Base-by-base conservation (phyloP, 2,888 invertebrate species). In the Plagodis dolabraria region DNA sequence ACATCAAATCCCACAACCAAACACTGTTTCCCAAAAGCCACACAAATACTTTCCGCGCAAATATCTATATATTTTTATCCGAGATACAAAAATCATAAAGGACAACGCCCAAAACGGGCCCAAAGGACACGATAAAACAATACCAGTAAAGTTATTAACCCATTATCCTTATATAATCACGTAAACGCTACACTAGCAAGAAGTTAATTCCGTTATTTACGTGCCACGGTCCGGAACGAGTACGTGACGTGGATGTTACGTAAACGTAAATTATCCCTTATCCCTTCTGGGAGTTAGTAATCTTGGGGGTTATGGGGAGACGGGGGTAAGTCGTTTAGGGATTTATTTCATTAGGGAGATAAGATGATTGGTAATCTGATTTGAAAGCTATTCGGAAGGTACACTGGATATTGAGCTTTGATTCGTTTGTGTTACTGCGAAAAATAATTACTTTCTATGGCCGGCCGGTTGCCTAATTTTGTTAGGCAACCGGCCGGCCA, bases 151-250 rank as follows among this genome's bases (percentile, higher is more conserved):
- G 56, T 54, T 58, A 54, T 64, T 58, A 65, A 54, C 38, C 53
- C 50, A 50, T 57, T 47, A 55, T 47, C 58, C 52, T 44, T 47
- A 53, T 47, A 47, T 54, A 54, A 65, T 59, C 65, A 59, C 60
- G 65, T 63, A 62, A 56, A 58, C 45, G 55, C 47, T 58, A 62
- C 65, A 64, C 60, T 64, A 57, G 53, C 59, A 49, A 58, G 60
- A 57, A 63, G 63, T 68, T 65, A 65, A 68, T 65, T 49, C 63
- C 57, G 54, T 68, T 67, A 68, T 64, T 65, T 64, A 60, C 60
- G 60, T 56, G 53, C 33, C 45, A 45, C 46, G 53, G 42, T 46
- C 35, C 50, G 47, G n/a, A 49, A 49, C 53, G 53, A 53, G 64
- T 58, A 55, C 58, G 50, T 45, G 43, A 52, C 58, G 47, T 44